phyloP scores from a whole-genome alignment of 2,888 invertebrate species.

The Napeogenes sylphis region DNA sequence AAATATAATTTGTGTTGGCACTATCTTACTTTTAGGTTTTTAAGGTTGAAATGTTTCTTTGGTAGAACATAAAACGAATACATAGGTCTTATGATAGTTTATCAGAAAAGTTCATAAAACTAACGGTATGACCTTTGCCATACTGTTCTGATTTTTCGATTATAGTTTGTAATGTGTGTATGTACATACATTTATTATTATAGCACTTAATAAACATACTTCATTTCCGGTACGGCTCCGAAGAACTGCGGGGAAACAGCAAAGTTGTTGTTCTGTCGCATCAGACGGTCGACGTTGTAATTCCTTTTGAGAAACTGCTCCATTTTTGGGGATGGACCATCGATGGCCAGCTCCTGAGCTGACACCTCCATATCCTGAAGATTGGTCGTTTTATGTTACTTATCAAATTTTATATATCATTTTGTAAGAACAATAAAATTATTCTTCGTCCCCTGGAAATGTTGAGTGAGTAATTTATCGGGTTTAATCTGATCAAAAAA shows the following conservation, averaged over 20 bases:
- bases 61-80: too few relatives aligned
- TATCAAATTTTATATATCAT: too few relatives aligned
- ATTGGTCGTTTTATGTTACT: neutral
- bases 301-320: slow-evolving; percentile 90
- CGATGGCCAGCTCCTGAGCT: slow-evolving; percentile 90
- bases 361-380: slow-evolving; percentile 80
- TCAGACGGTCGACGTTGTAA: slow-evolving; percentile 77
- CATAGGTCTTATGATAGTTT: too few relatives aligned
- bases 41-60: too few relatives aligned
- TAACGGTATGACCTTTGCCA: too few relatives aligned
- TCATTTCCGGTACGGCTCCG: slow-evolving; percentile 32
- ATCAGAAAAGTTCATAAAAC: too few relatives aligned
- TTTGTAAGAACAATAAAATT: too few relatives aligned
- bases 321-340: slow-evolving; percentile 94
- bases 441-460: too few relatives aligned
- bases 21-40: too few relatives aligned
- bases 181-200: neutral
- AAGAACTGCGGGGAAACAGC: slow-evolving; percentile 56
- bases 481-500: too few relatives aligned
- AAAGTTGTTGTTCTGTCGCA: slow-evolving; percentile 70
- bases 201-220: slow-evolving; percentile 31
- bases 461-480: too few relatives aligned
- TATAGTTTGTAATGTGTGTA: neutral
- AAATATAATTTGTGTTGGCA: too few relatives aligned
- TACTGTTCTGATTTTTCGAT: neutral